Conservation (phyloP, 2,113 vertebrate species). For the Lepus americanus region DNA sequence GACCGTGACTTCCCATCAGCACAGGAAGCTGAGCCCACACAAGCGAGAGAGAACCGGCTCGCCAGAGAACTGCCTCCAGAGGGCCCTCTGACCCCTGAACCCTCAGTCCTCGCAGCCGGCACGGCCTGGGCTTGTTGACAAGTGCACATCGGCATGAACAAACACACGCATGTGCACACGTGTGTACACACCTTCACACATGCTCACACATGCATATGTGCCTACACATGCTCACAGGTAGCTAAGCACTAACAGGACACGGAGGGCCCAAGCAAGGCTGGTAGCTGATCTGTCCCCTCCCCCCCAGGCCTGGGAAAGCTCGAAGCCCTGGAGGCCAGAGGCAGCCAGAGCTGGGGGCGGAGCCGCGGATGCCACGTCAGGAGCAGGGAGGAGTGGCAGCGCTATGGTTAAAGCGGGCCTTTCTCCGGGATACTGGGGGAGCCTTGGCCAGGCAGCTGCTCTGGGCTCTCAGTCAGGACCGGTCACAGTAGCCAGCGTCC, state of each 20-base stretch:
- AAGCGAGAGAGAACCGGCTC: not conserved
- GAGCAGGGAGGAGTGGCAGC: not conserved
- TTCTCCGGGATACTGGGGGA: no score
- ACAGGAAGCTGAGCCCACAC: rapidly evolving
- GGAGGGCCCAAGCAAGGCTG: not conserved
- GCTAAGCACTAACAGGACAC: not conserved
- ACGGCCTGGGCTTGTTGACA: not conserved
- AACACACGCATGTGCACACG: no score
- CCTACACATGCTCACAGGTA: not conserved
- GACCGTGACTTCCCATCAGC: no score
- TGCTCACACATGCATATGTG: not conserved
- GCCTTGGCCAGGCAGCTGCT: not conserved
- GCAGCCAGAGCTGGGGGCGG: not conserved
- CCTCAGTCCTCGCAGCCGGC: no score
- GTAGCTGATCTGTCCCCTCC: not conserved
- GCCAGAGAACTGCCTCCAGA: no score
- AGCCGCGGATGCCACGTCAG: not conserved
- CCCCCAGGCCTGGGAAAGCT: not conserved
- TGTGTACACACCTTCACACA: no score
- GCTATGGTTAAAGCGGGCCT: not conserved
- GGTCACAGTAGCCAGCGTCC: not conserved
- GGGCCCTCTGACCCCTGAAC: not conserved
- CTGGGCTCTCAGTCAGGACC: not conserved
- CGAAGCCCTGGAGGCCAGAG: not conserved
- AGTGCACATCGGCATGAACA: not conserved